Conservation (phyloP, 2,113 vertebrate species). For the Burhinus oedicnemus region DNA sequence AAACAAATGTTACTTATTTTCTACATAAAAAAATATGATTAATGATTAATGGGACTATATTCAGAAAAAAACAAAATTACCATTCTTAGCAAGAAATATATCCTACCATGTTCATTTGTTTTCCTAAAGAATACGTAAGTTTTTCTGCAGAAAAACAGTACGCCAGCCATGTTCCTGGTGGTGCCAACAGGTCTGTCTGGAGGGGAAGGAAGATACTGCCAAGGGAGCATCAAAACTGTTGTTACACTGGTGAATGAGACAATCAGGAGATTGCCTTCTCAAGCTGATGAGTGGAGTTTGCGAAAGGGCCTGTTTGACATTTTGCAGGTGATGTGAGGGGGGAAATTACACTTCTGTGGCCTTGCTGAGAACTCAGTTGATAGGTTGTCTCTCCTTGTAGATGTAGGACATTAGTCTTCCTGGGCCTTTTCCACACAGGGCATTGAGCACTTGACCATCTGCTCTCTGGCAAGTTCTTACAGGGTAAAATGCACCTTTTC, state of each 20-base stretch:
- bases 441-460: rapidly evolving
- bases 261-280: background rate
- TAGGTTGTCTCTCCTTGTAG: background rate
- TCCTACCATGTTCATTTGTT: background rate
- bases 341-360: background rate
- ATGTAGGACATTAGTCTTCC: background rate
- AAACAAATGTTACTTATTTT: background rate
- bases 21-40: background rate
- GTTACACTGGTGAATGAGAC: background rate
- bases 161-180: background rate
- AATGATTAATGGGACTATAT: background rate
- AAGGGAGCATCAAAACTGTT: background rate
- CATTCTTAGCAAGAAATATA: background rate
- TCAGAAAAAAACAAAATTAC: background rate
- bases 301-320: background rate
- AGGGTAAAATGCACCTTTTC: background rate
- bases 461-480: background rate
- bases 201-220: background rate
- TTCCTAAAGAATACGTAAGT: background rate
- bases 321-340: background rate
- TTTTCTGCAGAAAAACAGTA: background rate
- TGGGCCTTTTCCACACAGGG: background rate
- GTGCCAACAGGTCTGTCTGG: background rate
- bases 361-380: background rate
- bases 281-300: background rate